These are phyloP conservation scores for Cherax quadricarinatus DNA, from an alignment of 1,140 invertebrate species.

Conservation along the genomic window DNA sequence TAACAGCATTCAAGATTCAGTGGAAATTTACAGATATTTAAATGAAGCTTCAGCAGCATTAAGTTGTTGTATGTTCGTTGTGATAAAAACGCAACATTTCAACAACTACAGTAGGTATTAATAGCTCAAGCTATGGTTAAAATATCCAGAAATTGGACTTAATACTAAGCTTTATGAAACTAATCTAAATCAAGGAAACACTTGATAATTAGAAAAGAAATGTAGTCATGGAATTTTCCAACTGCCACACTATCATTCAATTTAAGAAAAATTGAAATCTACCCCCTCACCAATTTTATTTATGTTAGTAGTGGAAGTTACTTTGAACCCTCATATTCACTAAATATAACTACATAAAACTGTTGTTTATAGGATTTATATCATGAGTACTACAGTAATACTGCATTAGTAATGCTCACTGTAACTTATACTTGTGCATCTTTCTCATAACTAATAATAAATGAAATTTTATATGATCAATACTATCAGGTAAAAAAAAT, in stretches of 20 bases:
- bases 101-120: slow-evolving; percentile 25
- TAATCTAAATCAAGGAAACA: neutral
- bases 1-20: slow-evolving; percentile 49
- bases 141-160: neutral
- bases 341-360: too few relatives aligned
- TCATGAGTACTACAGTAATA: too few relatives aligned
- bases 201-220: neutral
- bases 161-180: slow-evolving; percentile 12
- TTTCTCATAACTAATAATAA: too few relatives aligned
- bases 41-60: slow-evolving; percentile 29
- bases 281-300: too few relatives aligned
- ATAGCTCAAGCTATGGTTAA: slow-evolving; percentile 31
- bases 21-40: slow-evolving; percentile 42
- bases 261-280: too few relatives aligned
- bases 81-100: slow-evolving; percentile 14
- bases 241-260: too few relatives aligned
- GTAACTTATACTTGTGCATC: too few relatives aligned
- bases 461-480: neutral
- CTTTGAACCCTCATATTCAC: too few relatives aligned
- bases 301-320: too few relatives aligned
- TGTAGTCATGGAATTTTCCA: too few relatives aligned
- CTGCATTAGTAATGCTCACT: too few relatives aligned
- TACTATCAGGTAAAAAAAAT: neutral
- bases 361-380: too few relatives aligned
- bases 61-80: slow-evolving; percentile 7